Evolutionary conservation across 2,113 vertebrate genomes (phyloP).

Genomic region (Ellobius talpinus): DNA sequence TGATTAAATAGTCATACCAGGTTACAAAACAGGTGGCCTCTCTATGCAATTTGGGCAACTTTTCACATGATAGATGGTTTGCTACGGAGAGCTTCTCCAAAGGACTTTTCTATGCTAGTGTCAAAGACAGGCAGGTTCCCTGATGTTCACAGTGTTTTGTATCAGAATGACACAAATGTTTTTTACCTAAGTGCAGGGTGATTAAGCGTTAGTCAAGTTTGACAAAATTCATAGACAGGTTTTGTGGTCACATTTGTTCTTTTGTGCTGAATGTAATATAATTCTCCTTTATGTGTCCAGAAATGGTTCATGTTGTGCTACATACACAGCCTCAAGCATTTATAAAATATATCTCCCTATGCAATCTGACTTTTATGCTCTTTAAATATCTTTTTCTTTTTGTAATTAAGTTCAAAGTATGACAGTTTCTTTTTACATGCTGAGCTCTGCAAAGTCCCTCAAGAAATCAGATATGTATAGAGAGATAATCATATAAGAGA

Average conservation of each 20-base stretch:
- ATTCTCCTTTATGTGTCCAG: not conserved
- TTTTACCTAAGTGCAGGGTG: not conserved
- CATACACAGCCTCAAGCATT: not conserved
- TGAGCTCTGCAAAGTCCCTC: not conserved
- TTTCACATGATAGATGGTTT: not conserved
- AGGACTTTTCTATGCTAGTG: not conserved
- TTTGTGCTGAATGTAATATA: not conserved
- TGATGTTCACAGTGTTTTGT: not conserved
- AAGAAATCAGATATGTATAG: not conserved
- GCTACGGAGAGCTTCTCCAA: not conserved
- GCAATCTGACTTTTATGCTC: not conserved
- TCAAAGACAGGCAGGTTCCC: not conserved
- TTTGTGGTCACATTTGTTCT: not conserved
- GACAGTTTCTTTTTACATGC: not conserved
- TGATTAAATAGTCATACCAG: not conserved
- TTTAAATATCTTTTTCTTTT: not conserved
- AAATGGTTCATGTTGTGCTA: not conserved
- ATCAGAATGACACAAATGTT: not conserved
- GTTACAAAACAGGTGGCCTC: not conserved
- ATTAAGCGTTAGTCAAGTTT: not conserved
- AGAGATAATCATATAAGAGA: not conserved
- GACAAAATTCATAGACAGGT: not conserved
- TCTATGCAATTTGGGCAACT: not conserved
- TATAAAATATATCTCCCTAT: not conserved
- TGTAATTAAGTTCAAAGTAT: constrained; percentile 20